Evolutionary conservation across 1,140 invertebrate genomes (phyloP).

Genomic region (Pseudomyrmex pallidus): DNA sequence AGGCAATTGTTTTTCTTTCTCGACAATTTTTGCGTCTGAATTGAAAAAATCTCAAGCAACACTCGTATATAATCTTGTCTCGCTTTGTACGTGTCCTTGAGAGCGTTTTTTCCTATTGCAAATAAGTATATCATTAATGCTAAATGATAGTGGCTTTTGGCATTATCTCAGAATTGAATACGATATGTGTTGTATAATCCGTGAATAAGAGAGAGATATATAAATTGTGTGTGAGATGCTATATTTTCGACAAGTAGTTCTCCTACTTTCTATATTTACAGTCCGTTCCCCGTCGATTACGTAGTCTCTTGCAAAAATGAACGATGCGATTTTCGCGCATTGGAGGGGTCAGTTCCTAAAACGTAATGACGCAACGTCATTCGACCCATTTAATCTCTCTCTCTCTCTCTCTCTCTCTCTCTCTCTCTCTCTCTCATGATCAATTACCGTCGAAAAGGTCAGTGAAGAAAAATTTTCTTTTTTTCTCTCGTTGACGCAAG

Average conservation of each 20-base stretch:
- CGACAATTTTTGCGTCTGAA: too few relatives aligned
- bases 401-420: neutral
- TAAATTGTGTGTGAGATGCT: neutral
- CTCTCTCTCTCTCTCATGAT: neutral
- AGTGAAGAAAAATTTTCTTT: neutral
- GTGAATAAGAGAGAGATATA: constrained; percentile 29
- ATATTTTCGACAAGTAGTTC: constrained; percentile 23
- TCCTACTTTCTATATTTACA: constrained; percentile 43
- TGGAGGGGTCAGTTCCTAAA: neutral
- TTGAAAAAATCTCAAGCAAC: neutral
- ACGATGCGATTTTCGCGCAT: constrained; percentile 24
- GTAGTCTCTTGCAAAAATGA: constrained; percentile 17
- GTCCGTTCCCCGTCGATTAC: neutral
- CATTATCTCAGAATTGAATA: neutral
- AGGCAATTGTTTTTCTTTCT: too few relatives aligned
- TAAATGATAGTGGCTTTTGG: neutral
- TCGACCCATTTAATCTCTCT: neutral
- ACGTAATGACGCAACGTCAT: constrained; percentile 27
- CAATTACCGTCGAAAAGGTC: constrained; percentile 5
- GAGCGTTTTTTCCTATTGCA: neutral
- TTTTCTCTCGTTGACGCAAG: neutral
- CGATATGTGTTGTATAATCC: neutral
- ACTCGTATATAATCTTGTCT: neutral
- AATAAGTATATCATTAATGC: neutral
- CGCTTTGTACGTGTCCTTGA: neutral